These are phyloP conservation scores for Drosophila repleta DNA, from an alignment of 1,140 invertebrate genomes.

Conservation along the genomic window DNA sequence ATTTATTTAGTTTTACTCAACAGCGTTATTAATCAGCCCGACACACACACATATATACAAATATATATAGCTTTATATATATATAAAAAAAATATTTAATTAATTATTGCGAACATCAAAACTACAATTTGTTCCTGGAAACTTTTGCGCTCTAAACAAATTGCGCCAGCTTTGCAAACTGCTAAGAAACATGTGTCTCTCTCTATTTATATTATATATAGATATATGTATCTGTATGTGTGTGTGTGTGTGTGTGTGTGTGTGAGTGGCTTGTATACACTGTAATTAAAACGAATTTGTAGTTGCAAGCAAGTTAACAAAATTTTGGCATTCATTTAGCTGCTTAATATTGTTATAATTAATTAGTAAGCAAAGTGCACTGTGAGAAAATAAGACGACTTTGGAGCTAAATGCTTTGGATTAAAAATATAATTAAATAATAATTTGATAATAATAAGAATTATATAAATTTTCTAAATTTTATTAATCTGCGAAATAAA, in stretches of 20 bases:
- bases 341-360: slow-evolving; percentile 2
- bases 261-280: slow-evolving; percentile 14
- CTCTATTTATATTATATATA: neutral
- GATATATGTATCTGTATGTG: slow-evolving; percentile 2
- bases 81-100: slow-evolving; percentile 57
- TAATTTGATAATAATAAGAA: no score
- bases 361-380: neutral
- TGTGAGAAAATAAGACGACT: neutral
- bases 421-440: no score
- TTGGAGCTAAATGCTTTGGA: no score
- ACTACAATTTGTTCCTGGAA: slow-evolving; percentile 65
- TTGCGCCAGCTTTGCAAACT: slow-evolving; percentile 31
- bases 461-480: no score
- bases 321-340: slow-evolving; percentile 6
- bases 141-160: slow-evolving; percentile 40
- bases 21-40: slow-evolving; percentile 64
- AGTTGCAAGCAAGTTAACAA: slow-evolving; percentile 9
- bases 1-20: slow-evolving; percentile 76
- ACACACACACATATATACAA: slow-evolving; percentile 6
- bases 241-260: slow-evolving; percentile 19
- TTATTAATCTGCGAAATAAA: no score
- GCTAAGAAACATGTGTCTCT: slow-evolving; percentile 14
- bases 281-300: slow-evolving; percentile 20
- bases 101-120: slow-evolving; percentile 62
- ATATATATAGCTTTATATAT: neutral